Base-by-base conservation (phyloP, 1,140 invertebrate genomes). In the Colletes latitarsis region DNA sequence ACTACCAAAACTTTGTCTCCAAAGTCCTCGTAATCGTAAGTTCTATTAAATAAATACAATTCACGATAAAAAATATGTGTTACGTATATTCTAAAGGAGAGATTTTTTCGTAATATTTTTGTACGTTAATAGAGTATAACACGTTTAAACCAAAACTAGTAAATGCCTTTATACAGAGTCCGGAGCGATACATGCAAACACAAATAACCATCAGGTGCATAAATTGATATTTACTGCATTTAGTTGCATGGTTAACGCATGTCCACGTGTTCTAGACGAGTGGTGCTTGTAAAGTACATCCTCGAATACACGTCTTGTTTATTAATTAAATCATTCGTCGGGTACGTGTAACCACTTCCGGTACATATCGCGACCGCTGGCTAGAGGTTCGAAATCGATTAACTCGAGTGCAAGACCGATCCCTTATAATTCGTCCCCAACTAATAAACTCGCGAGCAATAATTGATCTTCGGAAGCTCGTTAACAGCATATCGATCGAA, bases 191-290 rank as follows among this genome's bases (percentile, higher is more conserved):
- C 62, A 64, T 63, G 55, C 64, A 75, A 63, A 69, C 49, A 10
- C 73, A 66, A 77, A 53, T 63, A 81, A 69, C 62, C 58, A 77
- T 81, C 69, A 39, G 55, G 14, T n/a, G 73, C 30, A 73, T 39
- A 66, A 49, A 49, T 49, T 10, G 9, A 10, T 49, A 49, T 49
- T 10, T 49, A 49, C 49, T 49, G 10, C 49, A 49, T 49, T 10
- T 12, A 1, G 10, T 49, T 49, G 10, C 49, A 49, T 49, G 49
- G 49, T 49, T 9, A 49, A 49, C 49, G 10, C 53, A 55, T 17
- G 17, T 55, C 0, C n/a, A 41, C 10, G 49, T 49, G 77, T 77
- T 70, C 30, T 30, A 30, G 30, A 30, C 30, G 74, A 67, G 63
- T 41, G 57, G 63, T 49, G 74, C 69, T 77, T 62, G 66, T 43